A percentile compares a stretch with the other conserved stretches of the same genome.
phyloP scores from a whole-genome alignment of 2,888 invertebrate genomes.

The Nycteola revayana region DNA sequence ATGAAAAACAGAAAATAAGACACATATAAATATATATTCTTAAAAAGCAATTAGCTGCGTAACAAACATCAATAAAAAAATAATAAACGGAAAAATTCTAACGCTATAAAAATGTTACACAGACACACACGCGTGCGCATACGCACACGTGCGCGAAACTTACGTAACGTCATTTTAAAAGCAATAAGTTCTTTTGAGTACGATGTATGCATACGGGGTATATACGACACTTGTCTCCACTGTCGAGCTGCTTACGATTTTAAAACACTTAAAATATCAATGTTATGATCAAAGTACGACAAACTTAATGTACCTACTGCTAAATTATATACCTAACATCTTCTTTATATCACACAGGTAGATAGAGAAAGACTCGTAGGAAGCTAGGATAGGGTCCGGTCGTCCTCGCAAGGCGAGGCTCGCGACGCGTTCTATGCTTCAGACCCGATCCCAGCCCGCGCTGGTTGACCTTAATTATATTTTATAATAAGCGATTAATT shows the following conservation, averaged over 20 bases:
- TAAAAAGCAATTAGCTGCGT: conserved; percentile 16
- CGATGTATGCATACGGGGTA: conserved; percentile 47
- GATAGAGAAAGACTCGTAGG: too few relatives aligned
- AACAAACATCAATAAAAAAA: conserved; percentile 25
- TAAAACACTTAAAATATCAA: too few relatives aligned
- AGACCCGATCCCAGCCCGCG: too few relatives aligned
- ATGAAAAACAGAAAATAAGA: background rate
- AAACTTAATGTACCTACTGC: too few relatives aligned
- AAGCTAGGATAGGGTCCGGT: too few relatives aligned
- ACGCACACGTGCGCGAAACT: conserved; percentile 26
- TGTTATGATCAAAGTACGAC: too few relatives aligned
- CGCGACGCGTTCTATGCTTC: too few relatives aligned
- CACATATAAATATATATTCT: conserved; percentile 8
- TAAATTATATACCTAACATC: too few relatives aligned
- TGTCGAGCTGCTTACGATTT: conserved; percentile 21
- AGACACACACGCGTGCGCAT: conserved; percentile 17
- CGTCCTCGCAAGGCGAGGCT: too few relatives aligned
- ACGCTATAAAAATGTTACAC: conserved; percentile 37
- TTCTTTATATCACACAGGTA: too few relatives aligned
- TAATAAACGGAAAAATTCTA: conserved; percentile 43
- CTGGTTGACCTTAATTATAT: too few relatives aligned
- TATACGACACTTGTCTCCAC: conserved; percentile 45
- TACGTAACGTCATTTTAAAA: conserved; percentile 63
- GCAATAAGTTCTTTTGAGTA: conserved; percentile 60
- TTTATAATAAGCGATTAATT: too few relatives aligned